Evolutionary conservation across 2,113 vertebrate genomes (phyloP).

Genomic region (Nycticorax nycticorax): DNA sequence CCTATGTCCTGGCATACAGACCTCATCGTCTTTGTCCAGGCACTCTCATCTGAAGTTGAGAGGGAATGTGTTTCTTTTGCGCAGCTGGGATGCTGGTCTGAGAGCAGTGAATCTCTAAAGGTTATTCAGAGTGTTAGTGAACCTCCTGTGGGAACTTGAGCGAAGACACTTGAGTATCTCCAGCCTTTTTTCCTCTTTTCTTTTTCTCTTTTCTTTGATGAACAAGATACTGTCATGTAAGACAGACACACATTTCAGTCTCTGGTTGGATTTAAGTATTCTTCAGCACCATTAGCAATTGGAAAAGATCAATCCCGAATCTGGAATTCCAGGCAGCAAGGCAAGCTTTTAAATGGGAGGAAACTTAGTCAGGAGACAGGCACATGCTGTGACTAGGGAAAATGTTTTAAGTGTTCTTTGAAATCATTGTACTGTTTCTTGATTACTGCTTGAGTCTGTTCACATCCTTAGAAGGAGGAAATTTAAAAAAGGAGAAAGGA

Average conservation of each 20-base stretch:
- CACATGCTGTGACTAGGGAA: background rate
- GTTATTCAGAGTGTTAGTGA: background rate
- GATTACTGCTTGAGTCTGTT: background rate
- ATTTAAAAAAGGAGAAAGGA: background rate
- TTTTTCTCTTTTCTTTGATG: background rate
- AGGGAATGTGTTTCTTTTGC: background rate
- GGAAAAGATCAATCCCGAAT: background rate
- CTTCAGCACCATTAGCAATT: background rate
- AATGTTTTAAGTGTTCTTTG: background rate
- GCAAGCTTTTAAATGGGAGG: background rate
- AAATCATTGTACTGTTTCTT: background rate
- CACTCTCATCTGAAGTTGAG: background rate
- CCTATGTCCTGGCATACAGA: background rate
- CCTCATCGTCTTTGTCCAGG: background rate
- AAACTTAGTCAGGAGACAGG: background rate
- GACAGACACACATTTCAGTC: background rate
- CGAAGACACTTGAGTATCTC: background rate
- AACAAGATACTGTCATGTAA: background rate
- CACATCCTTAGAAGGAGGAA: background rate
- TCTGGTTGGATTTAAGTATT: background rate
- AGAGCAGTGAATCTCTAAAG: background rate
- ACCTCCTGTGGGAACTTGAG: background rate
- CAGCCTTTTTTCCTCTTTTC: background rate
- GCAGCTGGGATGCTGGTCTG: background rate
- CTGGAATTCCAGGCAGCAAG: background rate